Evolutionary conservation across 92 coral and sea anemone genomes (phyloP).

Genomic region (Porites rus): DNA sequence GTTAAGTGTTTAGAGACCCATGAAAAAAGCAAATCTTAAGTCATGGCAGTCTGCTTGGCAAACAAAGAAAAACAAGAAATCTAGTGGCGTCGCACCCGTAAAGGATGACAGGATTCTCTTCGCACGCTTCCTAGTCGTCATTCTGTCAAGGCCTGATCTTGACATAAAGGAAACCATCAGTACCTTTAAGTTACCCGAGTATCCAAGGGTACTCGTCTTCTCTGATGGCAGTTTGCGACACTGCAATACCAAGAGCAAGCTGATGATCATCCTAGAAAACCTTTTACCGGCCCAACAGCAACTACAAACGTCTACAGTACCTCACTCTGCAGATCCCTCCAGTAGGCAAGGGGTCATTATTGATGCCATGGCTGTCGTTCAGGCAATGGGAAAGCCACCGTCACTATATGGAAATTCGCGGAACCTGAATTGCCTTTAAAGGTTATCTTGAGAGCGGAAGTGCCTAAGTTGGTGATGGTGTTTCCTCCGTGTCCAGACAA

Average conservation of each 20-base stretch:
- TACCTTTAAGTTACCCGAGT: conserved; percentile 27
- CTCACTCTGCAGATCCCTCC: too few relatives aligned
- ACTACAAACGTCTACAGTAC: too few relatives aligned
- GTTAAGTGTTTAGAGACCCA: conserved; percentile 53
- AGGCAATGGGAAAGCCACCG: not conserved
- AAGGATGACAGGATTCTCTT: too few relatives aligned
- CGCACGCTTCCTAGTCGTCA: too few relatives aligned
- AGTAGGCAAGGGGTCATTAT: too few relatives aligned
- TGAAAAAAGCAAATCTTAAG: conserved; percentile 57
- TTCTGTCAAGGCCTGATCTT: too few relatives aligned
- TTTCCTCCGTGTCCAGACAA: conserved; percentile 52
- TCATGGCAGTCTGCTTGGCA: conserved; percentile 45
- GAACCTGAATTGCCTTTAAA: conserved; percentile 31
- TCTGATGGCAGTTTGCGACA: conserved; percentile 64
- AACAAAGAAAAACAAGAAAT: conserved; percentile 10
- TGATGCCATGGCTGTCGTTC: too few relatives aligned
- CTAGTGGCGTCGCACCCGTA: conserved; percentile 36
- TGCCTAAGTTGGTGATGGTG: conserved; percentile 58
- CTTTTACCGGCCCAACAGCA: too few relatives aligned
- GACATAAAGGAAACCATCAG: not conserved
- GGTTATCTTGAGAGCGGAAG: conserved; percentile 54
- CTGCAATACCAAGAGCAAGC: conserved; percentile 44
- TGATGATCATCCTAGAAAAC: too few relatives aligned
- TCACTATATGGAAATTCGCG: conserved; percentile 42
- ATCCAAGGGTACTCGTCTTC: conserved; percentile 50